These are phyloP conservation scores for Hybognathus amarus DNA, from an alignment of 2,797 vertebrate genomes.

Conservation along the genomic window DNA sequence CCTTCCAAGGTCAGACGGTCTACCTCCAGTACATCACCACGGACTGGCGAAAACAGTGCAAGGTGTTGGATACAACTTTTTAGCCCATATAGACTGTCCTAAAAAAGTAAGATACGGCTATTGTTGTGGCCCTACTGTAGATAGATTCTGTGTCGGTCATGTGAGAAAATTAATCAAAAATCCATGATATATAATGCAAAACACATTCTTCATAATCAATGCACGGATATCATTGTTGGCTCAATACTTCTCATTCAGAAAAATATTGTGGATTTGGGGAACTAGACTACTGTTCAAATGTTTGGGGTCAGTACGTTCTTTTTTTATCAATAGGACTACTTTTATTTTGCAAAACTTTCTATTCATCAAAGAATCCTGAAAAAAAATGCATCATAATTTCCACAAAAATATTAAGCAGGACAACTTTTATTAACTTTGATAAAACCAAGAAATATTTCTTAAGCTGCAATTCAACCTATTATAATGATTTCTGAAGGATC, in stretches of 20 bases:
- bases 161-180: not conserved
- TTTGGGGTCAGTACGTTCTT: not conserved
- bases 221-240: not conserved
- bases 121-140: not conserved
- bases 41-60: constrained; percentile 13
- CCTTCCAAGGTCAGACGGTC: constrained; percentile 60
- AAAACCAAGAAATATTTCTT: too few relatives aligned
- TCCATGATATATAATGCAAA: not conserved
- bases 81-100: not conserved
- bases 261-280: not conserved
- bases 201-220: not conserved
- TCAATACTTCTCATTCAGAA: not conserved
- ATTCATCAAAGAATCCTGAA: too few relatives aligned
- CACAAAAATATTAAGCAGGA: too few relatives aligned
- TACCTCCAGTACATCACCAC: constrained; percentile 44
- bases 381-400: too few relatives aligned
- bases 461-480: too few relatives aligned
- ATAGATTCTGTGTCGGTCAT: not conserved
- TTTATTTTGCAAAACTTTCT: too few relatives aligned
- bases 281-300: not conserved
- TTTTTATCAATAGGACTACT: too few relatives aligned
- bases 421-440: too few relatives aligned
- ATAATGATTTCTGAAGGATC: not conserved
- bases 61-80: constrained; percentile 31
- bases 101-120: not conserved